These are phyloP conservation scores for Idaea dimidiata DNA, from an alignment of 2,888 invertebrate genomes.

Conservation along the genomic window DNA sequence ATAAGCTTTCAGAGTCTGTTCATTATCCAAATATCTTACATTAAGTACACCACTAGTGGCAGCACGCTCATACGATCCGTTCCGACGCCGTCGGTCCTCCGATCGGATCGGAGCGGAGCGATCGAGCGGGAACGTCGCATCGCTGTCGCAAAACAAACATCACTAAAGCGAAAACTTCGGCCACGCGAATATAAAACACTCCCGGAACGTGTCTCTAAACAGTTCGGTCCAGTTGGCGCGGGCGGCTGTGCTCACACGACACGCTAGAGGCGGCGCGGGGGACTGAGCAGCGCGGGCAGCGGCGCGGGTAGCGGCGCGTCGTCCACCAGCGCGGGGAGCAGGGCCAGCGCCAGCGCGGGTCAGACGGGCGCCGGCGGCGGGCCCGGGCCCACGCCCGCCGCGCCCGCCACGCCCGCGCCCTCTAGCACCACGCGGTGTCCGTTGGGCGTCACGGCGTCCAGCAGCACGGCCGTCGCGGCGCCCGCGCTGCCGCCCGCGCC, in stretches of 20 bases:
- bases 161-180: slow-evolving; percentile 75
- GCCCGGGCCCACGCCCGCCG: slow-evolving; percentile 93
- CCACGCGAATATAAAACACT: slow-evolving; percentile 74
- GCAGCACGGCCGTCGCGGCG: no score
- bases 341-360: slow-evolving; percentile 78
- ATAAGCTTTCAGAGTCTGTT: slow-evolving; percentile 78
- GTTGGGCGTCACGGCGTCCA: no score
- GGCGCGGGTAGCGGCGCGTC: slow-evolving; percentile 75
- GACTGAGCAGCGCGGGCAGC: slow-evolving; percentile 77
- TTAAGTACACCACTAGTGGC: slow-evolving; percentile 67
- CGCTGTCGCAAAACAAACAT: slow-evolving; percentile 77
- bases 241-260: slow-evolving; percentile 73
- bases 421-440: no score
- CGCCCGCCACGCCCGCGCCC: slow-evolving; percentile 92
- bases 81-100: slow-evolving; percentile 48
- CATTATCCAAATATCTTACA: slow-evolving; percentile 73
- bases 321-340: slow-evolving; percentile 76
- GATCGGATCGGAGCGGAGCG: slow-evolving; percentile 53
- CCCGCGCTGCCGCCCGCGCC: slow-evolving; percentile 90
- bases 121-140: slow-evolving; percentile 64
- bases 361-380: slow-evolving; percentile 86
- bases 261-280: slow-evolving; percentile 73
- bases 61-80: slow-evolving; percentile 66
- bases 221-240: slow-evolving; percentile 56
- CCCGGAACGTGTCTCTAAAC: slow-evolving; percentile 65